A percentile compares a stretch with the other conserved stretches of the same genome.
phyloP scores from a whole-genome alignment of 30 jellyfish, hydroid and myxozoan species.

The Hydractinia echinata region DNA sequence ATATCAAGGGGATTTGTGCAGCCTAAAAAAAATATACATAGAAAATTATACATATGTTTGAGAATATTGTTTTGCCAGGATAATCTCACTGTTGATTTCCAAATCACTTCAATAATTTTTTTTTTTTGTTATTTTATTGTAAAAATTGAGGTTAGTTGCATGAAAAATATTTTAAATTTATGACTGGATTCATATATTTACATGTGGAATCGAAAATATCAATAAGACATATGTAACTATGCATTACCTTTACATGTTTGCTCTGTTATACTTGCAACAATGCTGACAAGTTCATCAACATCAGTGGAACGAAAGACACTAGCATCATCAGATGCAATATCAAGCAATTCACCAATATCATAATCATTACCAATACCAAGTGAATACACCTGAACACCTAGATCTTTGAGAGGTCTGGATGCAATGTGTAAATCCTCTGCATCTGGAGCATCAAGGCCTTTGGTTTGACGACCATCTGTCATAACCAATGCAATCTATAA shows the following conservation, averaged over 20 bases:
- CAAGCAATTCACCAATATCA: conserved; percentile 93
- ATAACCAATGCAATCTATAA: conserved; percentile 79
- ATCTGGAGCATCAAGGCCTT: conserved; percentile 71
- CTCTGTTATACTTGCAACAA: conserved; percentile 82
- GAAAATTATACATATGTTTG: too few species aligned
- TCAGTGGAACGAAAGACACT: conserved; percentile 91
- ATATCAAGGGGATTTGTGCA: conserved; percentile 86
- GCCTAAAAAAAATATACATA: conserved; percentile 36
- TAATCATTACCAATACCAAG: conserved; percentile 89
- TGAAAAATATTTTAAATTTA: too few species aligned
- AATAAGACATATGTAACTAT: not conserved
- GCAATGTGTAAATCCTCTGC: conserved; percentile 89
- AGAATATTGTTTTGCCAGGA: too few species aligned
- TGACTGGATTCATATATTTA: too few species aligned
- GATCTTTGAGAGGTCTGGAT: conserved; percentile 82
- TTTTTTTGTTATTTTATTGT: too few species aligned
- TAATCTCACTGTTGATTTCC: too few species aligned
- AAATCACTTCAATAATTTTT: too few species aligned
- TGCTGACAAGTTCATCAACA: conserved; percentile 72
- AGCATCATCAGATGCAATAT: conserved; percentile 97
- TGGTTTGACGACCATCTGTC: conserved; percentile 98
- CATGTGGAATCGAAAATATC: not conserved
- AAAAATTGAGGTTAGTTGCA: too few species aligned
- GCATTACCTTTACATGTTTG: conserved; percentile 84
- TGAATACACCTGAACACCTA: conserved; percentile 81